These are phyloP conservation scores for Probosciger aterrimus DNA, from an alignment of 2,113 vertebrate species.

Conservation along the genomic window DNA sequence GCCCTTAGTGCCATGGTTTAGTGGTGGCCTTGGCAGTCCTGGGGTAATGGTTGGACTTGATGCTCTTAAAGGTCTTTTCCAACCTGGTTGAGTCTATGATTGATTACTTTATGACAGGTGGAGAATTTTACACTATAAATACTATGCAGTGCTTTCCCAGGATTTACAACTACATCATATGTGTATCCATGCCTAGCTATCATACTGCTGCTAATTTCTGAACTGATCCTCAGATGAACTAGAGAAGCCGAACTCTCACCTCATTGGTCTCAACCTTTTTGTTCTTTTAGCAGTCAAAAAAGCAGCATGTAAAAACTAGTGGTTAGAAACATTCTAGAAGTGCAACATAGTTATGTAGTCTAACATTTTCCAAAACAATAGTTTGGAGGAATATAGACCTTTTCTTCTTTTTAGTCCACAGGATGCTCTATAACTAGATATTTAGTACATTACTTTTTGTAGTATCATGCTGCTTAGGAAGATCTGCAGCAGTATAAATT, in stretches of 20 bases:
- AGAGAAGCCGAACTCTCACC: neutral
- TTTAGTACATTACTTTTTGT: neutral
- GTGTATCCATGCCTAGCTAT: neutral
- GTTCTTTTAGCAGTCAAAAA: neutral
- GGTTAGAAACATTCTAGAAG: neutral
- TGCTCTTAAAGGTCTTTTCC: too few relatives aligned
- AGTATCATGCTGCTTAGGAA: neutral
- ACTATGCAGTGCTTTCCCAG: neutral
- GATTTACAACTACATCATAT: neutral
- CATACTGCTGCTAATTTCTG: neutral
- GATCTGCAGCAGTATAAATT: constrained; percentile 15
- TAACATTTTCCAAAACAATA: neutral
- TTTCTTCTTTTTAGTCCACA: neutral
- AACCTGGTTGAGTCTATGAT: too few relatives aligned
- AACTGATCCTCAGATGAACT: neutral
- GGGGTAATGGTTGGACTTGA: too few relatives aligned
- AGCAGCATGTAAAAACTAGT: neutral
- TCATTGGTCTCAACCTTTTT: neutral
- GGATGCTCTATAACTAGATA: neutral
- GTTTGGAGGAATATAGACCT: neutral
- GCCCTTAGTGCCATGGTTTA: too few relatives aligned
- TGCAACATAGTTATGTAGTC: neutral
- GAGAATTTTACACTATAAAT: neutral
- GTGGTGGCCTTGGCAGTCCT: too few relatives aligned
- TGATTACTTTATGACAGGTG: neutral